Evolutionary conservation across 1,140 invertebrate species (phyloP).

Genomic region (Drosophila varians): DNA sequence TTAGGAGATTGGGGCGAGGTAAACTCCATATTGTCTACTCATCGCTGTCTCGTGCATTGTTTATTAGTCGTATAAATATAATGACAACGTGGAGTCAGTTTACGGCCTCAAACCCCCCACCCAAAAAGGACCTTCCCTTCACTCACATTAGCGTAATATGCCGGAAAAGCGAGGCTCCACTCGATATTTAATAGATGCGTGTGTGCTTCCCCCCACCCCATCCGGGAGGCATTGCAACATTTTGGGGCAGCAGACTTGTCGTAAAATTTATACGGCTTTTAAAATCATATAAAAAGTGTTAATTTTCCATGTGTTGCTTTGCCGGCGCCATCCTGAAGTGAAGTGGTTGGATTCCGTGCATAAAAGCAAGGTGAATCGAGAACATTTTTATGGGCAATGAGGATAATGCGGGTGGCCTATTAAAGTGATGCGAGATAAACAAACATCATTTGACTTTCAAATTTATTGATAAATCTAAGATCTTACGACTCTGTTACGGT

Average conservation of each 20-base stretch:
- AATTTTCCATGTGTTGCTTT: slow-evolving; percentile 74
- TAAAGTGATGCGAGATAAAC: slow-evolving; percentile 38
- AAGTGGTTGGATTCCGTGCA: slow-evolving; percentile 26
- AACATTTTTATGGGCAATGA: slow-evolving; percentile 62
- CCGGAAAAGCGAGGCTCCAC: slow-evolving; percentile 53
- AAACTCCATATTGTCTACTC: slow-evolving; percentile 32
- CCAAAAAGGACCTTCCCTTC: neutral
- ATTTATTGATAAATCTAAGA: slow-evolving; percentile 79
- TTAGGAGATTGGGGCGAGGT: slow-evolving; percentile 5
- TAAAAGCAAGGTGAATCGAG: slow-evolving; percentile 61
- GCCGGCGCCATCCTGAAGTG: neutral
- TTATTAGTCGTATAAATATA: slow-evolving; percentile 76
- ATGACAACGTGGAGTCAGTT: slow-evolving; percentile 50
- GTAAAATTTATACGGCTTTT: slow-evolving; percentile 76
- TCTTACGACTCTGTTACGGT: slow-evolving; percentile 44
- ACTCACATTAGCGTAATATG: slow-evolving; percentile 70
- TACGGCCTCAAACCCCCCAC: slow-evolving; percentile 33
- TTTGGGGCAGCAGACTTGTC: slow-evolving; percentile 41
- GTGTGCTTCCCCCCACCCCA: neutral
- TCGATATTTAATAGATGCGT: slow-evolving; percentile 57
- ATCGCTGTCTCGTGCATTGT: slow-evolving; percentile 51
- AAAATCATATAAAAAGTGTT: slow-evolving; percentile 80
- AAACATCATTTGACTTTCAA: slow-evolving; percentile 58
- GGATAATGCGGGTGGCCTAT: slow-evolving; percentile 62
- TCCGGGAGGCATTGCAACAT: slow-evolving; percentile 36